A percentile compares a stretch with the other conserved stretches of the same genome.
Conservation (phyloP, 2,888 invertebrate genomes). For the Stratiomys singularior region DNA sequence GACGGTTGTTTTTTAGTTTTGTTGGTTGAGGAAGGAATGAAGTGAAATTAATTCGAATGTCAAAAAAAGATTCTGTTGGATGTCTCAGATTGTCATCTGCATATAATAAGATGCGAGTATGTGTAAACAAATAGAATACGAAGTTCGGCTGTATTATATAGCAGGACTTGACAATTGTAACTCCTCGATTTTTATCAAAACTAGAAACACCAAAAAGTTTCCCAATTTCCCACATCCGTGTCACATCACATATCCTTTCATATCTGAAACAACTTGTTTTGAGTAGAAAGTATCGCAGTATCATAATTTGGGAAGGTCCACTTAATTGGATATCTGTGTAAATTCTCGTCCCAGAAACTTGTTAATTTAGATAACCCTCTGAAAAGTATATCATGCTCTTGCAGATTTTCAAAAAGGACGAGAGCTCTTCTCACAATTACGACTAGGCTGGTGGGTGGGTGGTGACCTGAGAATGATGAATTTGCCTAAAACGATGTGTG, state of each 20-base stretch:
- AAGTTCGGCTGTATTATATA: too few relatives aligned
- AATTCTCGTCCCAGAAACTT: slow-evolving; percentile 49
- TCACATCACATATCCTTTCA: not conserved
- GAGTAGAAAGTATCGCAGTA: slow-evolving; percentile 3
- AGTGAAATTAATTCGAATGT: slow-evolving; percentile 22
- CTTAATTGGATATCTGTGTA: slow-evolving; percentile 53
- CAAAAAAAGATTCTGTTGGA: too few relatives aligned
- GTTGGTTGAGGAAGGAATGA: not conserved
- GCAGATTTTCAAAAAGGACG: slow-evolving; percentile 11
- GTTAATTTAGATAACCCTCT: slow-evolving; percentile 48
- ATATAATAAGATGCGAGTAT: not conserved
- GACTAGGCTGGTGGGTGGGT: not conserved
- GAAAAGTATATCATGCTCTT: not conserved
- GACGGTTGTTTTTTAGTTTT: too few relatives aligned
- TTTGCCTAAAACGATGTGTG: slow-evolving; percentile 35
- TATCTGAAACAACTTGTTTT: not conserved
- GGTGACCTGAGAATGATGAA: slow-evolving; percentile 45
- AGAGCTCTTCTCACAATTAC: slow-evolving; percentile 30
- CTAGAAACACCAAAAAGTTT: slow-evolving; percentile 1
- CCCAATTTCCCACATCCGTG: not conserved
- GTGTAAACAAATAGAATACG: too few relatives aligned
- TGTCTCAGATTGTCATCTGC: not conserved
- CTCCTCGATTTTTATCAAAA: not conserved
- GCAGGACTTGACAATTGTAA: not conserved
- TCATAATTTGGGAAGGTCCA: slow-evolving; percentile 42